Evolutionary conservation across 1,140 invertebrate species (phyloP), one percentile per base, ranked within the genome.

Genomic region (Laupala kohalensis): DNA sequence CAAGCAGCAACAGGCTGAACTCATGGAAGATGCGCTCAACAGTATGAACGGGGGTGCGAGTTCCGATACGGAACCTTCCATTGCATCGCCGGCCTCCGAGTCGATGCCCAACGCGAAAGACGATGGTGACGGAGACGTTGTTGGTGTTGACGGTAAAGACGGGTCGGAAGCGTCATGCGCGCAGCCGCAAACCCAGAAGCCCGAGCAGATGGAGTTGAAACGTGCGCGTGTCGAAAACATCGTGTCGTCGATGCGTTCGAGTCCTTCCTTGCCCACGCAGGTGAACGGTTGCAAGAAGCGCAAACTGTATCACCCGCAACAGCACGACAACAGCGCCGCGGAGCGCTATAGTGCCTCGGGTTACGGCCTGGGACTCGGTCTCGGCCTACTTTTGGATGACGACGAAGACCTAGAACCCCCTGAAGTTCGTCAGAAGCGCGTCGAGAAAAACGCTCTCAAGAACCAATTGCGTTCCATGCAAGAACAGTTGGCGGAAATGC

Each of bases 301-400:
- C 25, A 98, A 98, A 81, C 85, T 97, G n/a, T 97, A 97, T 79
- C 93, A 97, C 76, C 96, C 96, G 1, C 94, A 96, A 78, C 95
- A 97, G 77, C 94, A 96, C 78, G 92, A 94, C 77, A 89, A 83
- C 73, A 79, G 81, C 76, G 87, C 88, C 72, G 86, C 86, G 25
- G 88, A 90, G 74, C 80, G 90, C 25, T 91, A 91, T 77, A 84
- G 85, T 73, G 25, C 69, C 19, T 69, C 73, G 67, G 63, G 66
- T n/a, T 70, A 29, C 27, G 67, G 67, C 1, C 65, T 73, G 26
- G 78, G 84, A 72, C 74, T 81, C 5, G 81, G 82, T 28, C 78
- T 83, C n/a, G 79, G 79, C 5, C 74, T 83, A 3, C 71, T 76
- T 75, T 67, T 75, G 78, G 90, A 88, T 26, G 89, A 88, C 75